Percentiles rank a stretch among this genome's conserved stretches.
Conservation (phyloP, 1,140 invertebrate genomes). For the Drosophila triauraria region DNA sequence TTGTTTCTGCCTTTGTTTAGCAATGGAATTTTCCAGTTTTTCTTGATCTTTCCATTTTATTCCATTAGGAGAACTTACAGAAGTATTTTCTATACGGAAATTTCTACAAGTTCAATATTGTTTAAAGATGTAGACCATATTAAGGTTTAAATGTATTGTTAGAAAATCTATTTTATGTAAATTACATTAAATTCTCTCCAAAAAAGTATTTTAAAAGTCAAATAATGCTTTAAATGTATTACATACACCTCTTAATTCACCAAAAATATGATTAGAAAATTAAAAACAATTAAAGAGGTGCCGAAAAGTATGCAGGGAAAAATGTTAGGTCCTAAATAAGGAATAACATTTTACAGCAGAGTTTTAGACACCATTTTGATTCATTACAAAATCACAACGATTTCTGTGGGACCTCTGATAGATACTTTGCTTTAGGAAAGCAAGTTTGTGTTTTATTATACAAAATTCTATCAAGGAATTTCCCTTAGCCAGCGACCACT, state of each 20-base stretch:
- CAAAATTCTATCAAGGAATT: not conserved
- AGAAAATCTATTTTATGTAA: too few relatives aligned
- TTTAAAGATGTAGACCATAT: too few relatives aligned
- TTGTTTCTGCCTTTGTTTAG: not conserved
- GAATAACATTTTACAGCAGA: not conserved
- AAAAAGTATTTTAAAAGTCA: too few relatives aligned
- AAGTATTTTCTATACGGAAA: not conserved
- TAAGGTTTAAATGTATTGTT: too few relatives aligned
- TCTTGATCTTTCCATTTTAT: not conserved
- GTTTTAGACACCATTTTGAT: not conserved
- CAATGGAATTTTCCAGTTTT: not conserved
- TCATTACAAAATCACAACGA: too few relatives aligned
- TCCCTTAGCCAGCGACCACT: conserved; percentile 5
- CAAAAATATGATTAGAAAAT: not conserved
- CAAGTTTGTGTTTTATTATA: not conserved
- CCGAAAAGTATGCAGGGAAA: not conserved
- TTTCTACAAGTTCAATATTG: too few relatives aligned
- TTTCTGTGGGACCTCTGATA: too few relatives aligned
- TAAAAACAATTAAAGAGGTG: not conserved
- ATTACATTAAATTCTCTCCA: too few relatives aligned
- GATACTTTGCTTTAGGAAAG: too few relatives aligned
- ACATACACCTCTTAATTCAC: too few relatives aligned
- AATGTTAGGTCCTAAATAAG: not conserved
- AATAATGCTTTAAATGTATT: too few relatives aligned
- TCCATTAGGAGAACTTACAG: not conserved